Evolutionary conservation across 2,797 vertebrate genomes (phyloP).

Genomic region (Basileuterus tristriatus): DNA sequence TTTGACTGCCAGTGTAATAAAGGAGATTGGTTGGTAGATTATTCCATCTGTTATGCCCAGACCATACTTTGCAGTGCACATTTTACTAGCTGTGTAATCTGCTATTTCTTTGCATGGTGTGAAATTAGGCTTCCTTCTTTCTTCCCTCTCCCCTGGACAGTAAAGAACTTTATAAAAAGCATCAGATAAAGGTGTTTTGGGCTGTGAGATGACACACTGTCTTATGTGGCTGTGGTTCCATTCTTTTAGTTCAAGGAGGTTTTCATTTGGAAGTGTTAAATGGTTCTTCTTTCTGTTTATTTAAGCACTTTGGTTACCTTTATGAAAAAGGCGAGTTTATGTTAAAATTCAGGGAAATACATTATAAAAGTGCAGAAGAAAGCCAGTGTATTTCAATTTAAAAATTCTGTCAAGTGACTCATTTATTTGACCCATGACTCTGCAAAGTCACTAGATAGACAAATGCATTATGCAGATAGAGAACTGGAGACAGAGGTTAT

Average conservation of each 20-base stretch:
- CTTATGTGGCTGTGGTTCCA: not conserved
- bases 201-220: not conserved
- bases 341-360: not conserved
- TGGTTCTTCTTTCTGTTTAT: not conserved
- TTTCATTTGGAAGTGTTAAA: not conserved
- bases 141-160: not conserved
- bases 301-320: not conserved
- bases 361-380: not conserved
- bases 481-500: conserved; percentile 56
- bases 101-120: not conserved
- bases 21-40: not conserved
- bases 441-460: conserved; percentile 22
- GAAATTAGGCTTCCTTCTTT: not conserved
- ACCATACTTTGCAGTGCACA: not conserved
- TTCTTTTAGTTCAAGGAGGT: not conserved
- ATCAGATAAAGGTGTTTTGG: not conserved
- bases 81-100: not conserved
- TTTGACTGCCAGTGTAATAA: not conserved
- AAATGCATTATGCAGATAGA: conserved; percentile 36
- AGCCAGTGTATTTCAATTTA: not conserved
- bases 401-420: not conserved
- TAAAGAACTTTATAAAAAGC: not conserved
- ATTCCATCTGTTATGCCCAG: not conserved
- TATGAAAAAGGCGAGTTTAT: not conserved
- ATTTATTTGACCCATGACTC: conserved; percentile 31